Base-by-base conservation (phyloP, 2,797 vertebrate species). In the Monodelphis domestica region DNA sequence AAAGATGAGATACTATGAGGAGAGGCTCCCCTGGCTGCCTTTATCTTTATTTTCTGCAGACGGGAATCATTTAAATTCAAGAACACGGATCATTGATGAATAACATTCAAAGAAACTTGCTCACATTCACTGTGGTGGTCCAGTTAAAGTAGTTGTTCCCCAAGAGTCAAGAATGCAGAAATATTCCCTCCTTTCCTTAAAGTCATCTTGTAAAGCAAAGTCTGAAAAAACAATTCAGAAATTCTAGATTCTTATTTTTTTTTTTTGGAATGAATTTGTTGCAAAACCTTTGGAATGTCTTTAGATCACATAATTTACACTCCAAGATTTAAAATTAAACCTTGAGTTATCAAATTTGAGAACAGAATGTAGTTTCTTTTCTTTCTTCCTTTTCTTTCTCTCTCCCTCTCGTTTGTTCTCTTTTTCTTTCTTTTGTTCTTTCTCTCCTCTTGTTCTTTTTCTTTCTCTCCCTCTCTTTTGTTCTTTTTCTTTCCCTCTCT, bases 301-400 rank as follows among this genome's bases (percentile, higher is more conserved):
- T 29, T 10, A 56, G 88, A 92, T 11, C 38, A 88, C 53, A 78
- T 89, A 56, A 87, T 11, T 5, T 26, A 89, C 45, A 30, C 59
- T 55, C 50, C 30, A 54, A 89, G 52, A 89, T n/a, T 28, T 51
- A 94, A 92, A 93, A 90, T 70, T 59, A 84, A 88, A 54, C 54
- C 12, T 10, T 29, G 84, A 89, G 78, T 52, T 51, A 28, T 91
- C 59, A 87, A 45, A 56, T 57, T 50, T 14, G 2, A 24, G 57
- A 92, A 33, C 24, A 10, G 84, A 53, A 94, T 30, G 57, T 50
- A 70, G 15, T 53, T 88, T 53, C 70, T 84, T 45, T n/a, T n/a
- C n/a, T n/a, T n/a, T n/a, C n/a, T n/a, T n/a, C n/a, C n/a, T n/a
- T n/a, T n/a, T n/a, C n/a, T 53, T 54, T 12, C 52, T 52, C 52